These are phyloP conservation scores for Passerina amoena DNA, from an alignment of 2,113 vertebrate species.

Conservation along the genomic window DNA sequence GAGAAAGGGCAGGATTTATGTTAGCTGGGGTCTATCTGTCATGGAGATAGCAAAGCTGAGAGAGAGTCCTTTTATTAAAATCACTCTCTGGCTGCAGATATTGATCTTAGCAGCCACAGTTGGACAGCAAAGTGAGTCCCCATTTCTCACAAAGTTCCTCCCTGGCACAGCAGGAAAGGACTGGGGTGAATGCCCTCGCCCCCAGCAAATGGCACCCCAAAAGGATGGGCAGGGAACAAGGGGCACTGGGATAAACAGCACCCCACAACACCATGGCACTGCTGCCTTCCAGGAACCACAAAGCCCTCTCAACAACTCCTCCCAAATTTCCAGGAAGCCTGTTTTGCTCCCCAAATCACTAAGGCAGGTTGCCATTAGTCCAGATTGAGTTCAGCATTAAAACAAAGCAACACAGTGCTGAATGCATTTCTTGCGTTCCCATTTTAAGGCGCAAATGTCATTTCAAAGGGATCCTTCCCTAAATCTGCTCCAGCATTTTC, in stretches of 20 bases:
- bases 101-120: conserved; percentile 53
- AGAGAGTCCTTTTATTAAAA: conserved; percentile 66
- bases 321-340: background rate
- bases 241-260: background rate
- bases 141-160: conserved; percentile 4
- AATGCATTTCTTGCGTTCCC: background rate
- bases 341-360: background rate
- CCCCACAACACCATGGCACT: accelerated
- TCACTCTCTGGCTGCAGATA: conserved; percentile 55
- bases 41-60: conserved; percentile 61
- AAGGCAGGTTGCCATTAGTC: background rate
- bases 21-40: conserved; percentile 58
- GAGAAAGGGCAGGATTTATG: conserved; percentile 65
- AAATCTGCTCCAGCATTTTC: background rate
- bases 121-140: conserved; percentile 10
- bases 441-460: background rate
- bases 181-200: background rate
- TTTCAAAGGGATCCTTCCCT: background rate
- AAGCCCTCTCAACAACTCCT: background rate
- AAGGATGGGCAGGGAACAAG: background rate
- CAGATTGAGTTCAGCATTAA: background rate
- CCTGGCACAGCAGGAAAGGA: background rate
- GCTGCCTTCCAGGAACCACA: background rate
- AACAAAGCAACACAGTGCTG: background rate
- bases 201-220: background rate